Percentiles rank a stretch among this genome's conserved stretches.
phyloP scores from a whole-genome alignment of 2,113 vertebrate genomes.

The Paradoxurus hermaphroditus region DNA sequence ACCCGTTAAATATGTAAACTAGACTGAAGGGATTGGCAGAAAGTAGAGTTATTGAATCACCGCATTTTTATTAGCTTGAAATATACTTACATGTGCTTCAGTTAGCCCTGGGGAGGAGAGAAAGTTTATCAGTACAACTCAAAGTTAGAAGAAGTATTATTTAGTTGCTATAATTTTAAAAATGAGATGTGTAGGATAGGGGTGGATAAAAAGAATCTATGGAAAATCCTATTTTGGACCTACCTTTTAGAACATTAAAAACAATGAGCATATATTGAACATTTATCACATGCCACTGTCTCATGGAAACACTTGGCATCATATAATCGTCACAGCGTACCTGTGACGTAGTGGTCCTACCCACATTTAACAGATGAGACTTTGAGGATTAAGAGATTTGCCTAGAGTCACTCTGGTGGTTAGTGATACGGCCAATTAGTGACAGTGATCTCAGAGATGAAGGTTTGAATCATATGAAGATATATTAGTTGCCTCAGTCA shows the following conservation, averaged over 20 bases:
- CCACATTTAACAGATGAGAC: background rate
- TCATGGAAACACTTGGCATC: background rate
- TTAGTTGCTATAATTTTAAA: background rate
- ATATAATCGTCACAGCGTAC: background rate
- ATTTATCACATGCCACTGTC: background rate
- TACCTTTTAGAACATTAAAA: background rate
- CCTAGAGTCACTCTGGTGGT: background rate
- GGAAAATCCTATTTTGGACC: background rate
- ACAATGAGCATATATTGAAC: background rate
- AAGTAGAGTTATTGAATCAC: background rate
- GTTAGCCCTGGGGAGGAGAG: background rate
- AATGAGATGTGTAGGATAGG: background rate
- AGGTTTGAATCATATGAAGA: background rate
- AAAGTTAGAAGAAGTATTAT: background rate
- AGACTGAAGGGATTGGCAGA: constrained; percentile 5
- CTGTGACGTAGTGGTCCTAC: background rate
- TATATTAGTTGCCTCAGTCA: background rate
- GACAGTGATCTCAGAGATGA: background rate
- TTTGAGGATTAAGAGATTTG: background rate
- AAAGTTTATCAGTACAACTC: background rate
- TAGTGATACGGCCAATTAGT: background rate
- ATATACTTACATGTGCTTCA: background rate
- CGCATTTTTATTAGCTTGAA: constrained; percentile 47
- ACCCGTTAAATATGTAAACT: constrained; percentile 28
- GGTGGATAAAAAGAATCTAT: background rate